Evolutionary conservation across 2,888 invertebrate genomes (phyloP), one percentile per base, ranked within the genome.

Genomic region (Xestia sexstrigata): DNA sequence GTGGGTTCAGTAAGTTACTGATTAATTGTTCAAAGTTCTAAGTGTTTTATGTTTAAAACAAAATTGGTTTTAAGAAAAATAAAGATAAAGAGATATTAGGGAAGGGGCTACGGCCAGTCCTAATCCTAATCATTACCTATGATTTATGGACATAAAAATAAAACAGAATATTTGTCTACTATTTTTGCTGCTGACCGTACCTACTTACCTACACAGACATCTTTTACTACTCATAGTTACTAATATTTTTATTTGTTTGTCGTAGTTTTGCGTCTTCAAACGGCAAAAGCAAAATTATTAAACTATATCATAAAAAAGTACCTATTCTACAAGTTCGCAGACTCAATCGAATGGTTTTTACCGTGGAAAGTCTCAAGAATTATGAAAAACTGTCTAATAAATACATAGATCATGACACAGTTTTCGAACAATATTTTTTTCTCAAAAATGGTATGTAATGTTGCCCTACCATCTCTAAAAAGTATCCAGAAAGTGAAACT

Each of bases 311-410:
- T n/a, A n/a, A n/a, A n/a, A n/a, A n/a, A n/a, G n/a, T n/a, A n/a
- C 13, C 55, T 30, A 42, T 15, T 26, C 23, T 7, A 11, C 9
- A 3, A 30, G 13, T 71, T 78, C 70, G 39, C 15, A 65, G 84
- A 78, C 78, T 23, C n/a, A 20, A 58, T 76, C 26, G 63, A 8
- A 76, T 42, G 26, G 39, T 60, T 39, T 55, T 26, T 45, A 26
- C 30, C 1, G 45, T 55, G n/a, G 23, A 45, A 35, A 42, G 45
- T 84, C 65, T 39, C 26, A 45, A 79, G 63, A 81, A 79, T 58
- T n/a, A 65, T 83, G 71, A 71, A 49, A 55, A 68, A 71, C 49
- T 52, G n/a, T 9, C 35, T 58, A 68, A 83, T 47, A 11, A 35
- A 15, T 58, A 26, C 26, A 39, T 42, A 4, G 4, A 23, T 39